Percentiles rank a stretch among this genome's conserved stretches.
phyloP scores from a whole-genome alignment of 2,113 vertebrate species.

The Menura novaehollandiae region DNA sequence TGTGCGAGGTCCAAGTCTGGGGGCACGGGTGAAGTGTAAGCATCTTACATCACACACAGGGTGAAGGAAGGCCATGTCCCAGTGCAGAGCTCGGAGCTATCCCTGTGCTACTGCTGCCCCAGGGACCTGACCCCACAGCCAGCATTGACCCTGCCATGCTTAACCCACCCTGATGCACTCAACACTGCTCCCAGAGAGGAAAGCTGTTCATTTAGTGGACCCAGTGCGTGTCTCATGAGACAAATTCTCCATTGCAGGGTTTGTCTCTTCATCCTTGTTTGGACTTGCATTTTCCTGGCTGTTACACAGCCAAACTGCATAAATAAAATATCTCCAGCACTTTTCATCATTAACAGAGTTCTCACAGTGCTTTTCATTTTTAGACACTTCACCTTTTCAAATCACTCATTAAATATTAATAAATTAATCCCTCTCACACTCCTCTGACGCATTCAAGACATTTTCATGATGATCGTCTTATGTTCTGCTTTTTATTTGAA shows the following conservation, averaged over 20 bases:
- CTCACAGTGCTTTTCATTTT: constrained; percentile 35
- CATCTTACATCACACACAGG: neutral
- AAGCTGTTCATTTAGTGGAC: neutral
- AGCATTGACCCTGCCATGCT: accelerated
- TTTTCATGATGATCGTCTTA: constrained; percentile 34
- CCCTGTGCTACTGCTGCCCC: accelerated
- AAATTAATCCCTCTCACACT: constrained; percentile 40
- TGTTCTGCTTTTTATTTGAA: constrained; percentile 43
- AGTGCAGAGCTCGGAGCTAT: neutral
- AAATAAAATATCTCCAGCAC: constrained; percentile 41
- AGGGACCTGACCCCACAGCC: neutral
- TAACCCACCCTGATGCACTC: neutral
- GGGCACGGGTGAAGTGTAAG: neutral
- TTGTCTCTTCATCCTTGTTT: neutral
- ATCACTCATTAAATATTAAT: constrained; percentile 63
- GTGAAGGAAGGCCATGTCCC: neutral
- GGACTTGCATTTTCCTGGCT: neutral
- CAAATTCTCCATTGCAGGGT: neutral
- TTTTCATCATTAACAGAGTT: constrained; percentile 35
- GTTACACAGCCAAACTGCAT: constrained; percentile 1
- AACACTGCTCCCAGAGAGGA: neutral
- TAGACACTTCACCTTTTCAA: constrained; percentile 57
- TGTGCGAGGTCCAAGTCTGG: neutral
- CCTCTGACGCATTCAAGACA: constrained; percentile 28
- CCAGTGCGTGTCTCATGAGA: neutral